Evolutionary conservation across 2,888 invertebrate genomes (phyloP).

Genomic region (Drosophila neotestacea): DNA sequence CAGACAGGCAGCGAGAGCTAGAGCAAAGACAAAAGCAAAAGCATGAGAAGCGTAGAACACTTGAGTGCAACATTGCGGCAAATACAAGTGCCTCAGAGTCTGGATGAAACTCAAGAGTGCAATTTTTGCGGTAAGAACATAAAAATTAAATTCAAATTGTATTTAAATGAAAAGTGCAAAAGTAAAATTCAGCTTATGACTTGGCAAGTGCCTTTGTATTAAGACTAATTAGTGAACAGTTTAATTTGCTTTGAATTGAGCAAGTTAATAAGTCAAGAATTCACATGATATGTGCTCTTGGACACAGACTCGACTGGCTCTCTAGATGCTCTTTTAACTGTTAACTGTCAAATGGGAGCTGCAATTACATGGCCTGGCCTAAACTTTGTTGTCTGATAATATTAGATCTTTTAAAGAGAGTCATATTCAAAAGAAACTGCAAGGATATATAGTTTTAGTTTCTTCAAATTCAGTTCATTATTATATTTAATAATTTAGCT

Average conservation of each 20-base stretch:
- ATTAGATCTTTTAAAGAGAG: too few species aligned
- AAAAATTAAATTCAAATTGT: slow-evolving; percentile 47
- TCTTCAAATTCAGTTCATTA: too few species aligned
- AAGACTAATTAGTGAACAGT: slow-evolving; percentile 14
- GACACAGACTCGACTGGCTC: neutral
- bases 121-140: slow-evolving; percentile 39
- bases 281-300: neutral
- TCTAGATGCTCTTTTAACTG: neutral
- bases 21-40: neutral
- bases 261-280: neutral
- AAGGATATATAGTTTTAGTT: too few species aligned
- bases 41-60: slow-evolving; percentile 34
- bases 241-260: slow-evolving; percentile 1
- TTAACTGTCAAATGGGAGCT: slow-evolving; percentile 17
- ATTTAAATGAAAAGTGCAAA: neutral
- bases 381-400: too few species aligned
- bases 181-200: slow-evolving; percentile 1
- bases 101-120: slow-evolving; percentile 22
- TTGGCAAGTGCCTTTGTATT: slow-evolving; percentile 4
- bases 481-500: too few species aligned
- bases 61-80: slow-evolving; percentile 47
- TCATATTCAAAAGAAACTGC: too few species aligned
- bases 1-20: too few species aligned
- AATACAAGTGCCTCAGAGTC: slow-evolving; percentile 37
- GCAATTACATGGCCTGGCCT: too few species aligned